Evolutionary conservation across 30 jellyfish, hydroid and myxozoan species (phyloP), one percentile per base, ranked within the genome.

Genomic region (Clytia hemisphaerica): DNA sequence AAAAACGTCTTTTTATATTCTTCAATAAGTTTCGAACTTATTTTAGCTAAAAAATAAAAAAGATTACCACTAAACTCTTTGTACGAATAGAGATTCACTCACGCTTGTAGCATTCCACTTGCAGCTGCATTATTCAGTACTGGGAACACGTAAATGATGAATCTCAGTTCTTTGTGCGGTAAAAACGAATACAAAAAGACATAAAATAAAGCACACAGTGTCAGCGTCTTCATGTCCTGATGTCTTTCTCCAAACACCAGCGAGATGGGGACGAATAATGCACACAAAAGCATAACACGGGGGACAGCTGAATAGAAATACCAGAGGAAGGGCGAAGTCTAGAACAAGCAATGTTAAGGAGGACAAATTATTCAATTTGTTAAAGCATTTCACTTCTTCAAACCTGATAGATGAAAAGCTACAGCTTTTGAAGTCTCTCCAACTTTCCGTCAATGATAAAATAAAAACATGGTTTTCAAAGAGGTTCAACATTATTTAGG

Each of bases 111-210:
- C 19, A 51, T 44, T 22, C 36, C 95, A 29, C 44, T 82, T 10
- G 94, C 94, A 32, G 94, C 94, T 16, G 75, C 75, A 45, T 79
- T 86, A 70, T 86, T 86, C 18, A 86, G 62, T 24, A 86, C 79
- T 6, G 96, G 96, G 32, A 76, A 71, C 29, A 67, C 85, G 42
- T 86, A 86, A 37, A 86, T 46, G 37, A 86, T 79, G 65, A 86
- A 86, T 37, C 96, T 86, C 59, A 79, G 79, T 75, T 86, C 96
- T 61, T 86, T 86, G 70, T 86, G 96, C 7, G 96, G 96, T 3
- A 86, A 83, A 37, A 86, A 63, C 5, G 96, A 86, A 74, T 72
- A 86, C 78, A 55, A 49, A 31, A 86, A 51, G 33, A 86, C 87
- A 44, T 78, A 86, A 31, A 79, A 33, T 3, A 78, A 1, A 1